phyloP scores from a whole-genome alignment of 2,797 vertebrate genomes.

The Sphenopsis melanotis region DNA sequence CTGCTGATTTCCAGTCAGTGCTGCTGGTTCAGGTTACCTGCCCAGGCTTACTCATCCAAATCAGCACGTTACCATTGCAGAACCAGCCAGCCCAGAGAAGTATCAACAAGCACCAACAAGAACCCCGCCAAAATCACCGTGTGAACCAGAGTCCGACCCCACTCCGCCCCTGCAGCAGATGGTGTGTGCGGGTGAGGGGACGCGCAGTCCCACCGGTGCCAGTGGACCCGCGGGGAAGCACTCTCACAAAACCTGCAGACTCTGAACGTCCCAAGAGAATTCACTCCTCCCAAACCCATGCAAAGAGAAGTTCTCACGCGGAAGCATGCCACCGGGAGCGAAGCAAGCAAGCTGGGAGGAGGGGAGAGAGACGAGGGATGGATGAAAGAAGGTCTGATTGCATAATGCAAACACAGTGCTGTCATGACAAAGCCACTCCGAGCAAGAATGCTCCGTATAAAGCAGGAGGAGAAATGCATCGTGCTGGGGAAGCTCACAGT shows the following conservation, averaged over 20 bases:
- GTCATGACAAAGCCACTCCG: conserved; percentile 63
- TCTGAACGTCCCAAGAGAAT: conserved; percentile 43
- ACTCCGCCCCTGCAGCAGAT: conserved; percentile 51
- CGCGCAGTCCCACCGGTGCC: background rate
- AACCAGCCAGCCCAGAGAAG: conserved; percentile 63
- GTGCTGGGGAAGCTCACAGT: conserved; percentile 16
- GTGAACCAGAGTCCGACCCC: conserved; percentile 55
- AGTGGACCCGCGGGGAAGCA: conserved; percentile 34
- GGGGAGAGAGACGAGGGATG: background rate
- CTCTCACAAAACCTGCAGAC: conserved; percentile 58
- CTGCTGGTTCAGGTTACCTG: conserved; percentile 41
- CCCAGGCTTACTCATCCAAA: conserved; percentile 54
- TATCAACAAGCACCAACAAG: conserved; percentile 70
- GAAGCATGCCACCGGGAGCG: conserved; percentile 56
- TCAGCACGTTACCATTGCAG: background rate
- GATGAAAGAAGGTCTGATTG: conserved; percentile 58
- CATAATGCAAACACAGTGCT: conserved; percentile 61
- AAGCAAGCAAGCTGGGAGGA: conserved; percentile 19
- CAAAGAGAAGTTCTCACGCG: conserved; percentile 58
- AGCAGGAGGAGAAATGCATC: background rate
- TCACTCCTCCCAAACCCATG: conserved; percentile 59
- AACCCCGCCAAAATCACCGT: conserved; percentile 63
- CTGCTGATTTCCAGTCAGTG: conserved; percentile 17
- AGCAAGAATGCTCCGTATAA: conserved; percentile 26
- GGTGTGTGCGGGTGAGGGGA: conserved; percentile 35